A percentile compares a stretch with the other conserved stretches of the same genome.
These are phyloP conservation scores for Atherix ibis DNA, from an alignment of 2,888 invertebrate species.

Conservation along the genomic window DNA sequence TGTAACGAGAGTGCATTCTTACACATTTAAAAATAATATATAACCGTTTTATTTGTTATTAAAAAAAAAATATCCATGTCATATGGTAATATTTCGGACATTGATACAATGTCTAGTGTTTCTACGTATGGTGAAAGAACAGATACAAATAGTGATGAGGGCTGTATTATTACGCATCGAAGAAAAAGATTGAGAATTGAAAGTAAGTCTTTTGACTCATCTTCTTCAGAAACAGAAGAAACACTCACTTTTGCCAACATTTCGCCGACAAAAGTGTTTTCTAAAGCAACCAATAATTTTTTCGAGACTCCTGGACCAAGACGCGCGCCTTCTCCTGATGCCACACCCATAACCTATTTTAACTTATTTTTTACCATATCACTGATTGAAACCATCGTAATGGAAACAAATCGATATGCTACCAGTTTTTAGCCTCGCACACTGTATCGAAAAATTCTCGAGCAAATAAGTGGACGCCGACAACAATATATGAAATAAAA, in stretches of 20 bases:
- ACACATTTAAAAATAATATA: constrained; percentile 1
- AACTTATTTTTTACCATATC: constrained; percentile 4
- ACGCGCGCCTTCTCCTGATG: constrained; percentile 1
- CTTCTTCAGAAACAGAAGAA: constrained; percentile 1
- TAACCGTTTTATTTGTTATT: constrained; percentile 2
- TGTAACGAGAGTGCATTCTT: constrained; percentile 4
- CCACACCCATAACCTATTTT: constrained; percentile 4
- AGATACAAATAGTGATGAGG: constrained; percentile 1
- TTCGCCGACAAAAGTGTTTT: constrained; percentile 3
- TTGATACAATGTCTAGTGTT: constrained; percentile 3
- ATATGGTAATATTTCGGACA: constrained; percentile 3
- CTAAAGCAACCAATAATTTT: constrained; percentile 4
- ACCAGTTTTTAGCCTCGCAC: background rate
- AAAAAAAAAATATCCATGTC: constrained; percentile 3
- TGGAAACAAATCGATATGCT: constrained; percentile 1
- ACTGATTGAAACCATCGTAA: constrained; percentile 3
- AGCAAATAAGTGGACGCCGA: constrained; percentile 3
- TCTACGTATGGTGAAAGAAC: constrained; percentile 3
- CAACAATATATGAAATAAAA: constrained; percentile 2
- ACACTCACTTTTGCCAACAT: background rate
- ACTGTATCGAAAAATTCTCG: constrained; percentile 4
- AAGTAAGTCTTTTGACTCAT: background rate
- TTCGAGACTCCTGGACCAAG: constrained; percentile 3
- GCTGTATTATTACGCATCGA: constrained; percentile 1
- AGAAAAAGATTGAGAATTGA: constrained; percentile 4